Evolutionary conservation across 2,113 vertebrate genomes (phyloP), one percentile per base, ranked within the genome.

Genomic region (Phylloscopus trochiloides): DNA sequence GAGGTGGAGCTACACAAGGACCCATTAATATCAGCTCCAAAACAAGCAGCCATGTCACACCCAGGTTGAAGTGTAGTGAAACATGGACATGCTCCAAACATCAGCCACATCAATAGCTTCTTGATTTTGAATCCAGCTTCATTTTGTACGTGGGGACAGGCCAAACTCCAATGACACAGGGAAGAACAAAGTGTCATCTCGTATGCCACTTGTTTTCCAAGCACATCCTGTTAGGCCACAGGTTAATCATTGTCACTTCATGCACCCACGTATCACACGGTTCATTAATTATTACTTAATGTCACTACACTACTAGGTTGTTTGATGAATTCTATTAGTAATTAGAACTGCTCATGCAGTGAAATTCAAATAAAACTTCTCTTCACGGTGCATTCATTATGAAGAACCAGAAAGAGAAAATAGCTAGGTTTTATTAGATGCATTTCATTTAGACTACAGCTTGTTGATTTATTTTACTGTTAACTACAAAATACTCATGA

Each of bases 211-310:
- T 92, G 67, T 34, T 86, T 82, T 66, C 52, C 18, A 43, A n/a
- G 34, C 58, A 54, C 65, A 34, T 88, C 79, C 52, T 61, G 40
- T 85, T 85, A 71, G 55, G 32, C 70, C 87, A 88, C 61, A 58
- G 54, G 77, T 91, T 93, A 95, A 96, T 80, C 74, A 79, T n/a
- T 90, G 80, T 54, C 77, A 76, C 72, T 88, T 92, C 67, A n/a
- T 71, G 52, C 76, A 91, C 75, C 74, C 55, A 68, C 62, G 68
- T 28, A 76, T 83, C 82, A 87, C 66, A 34, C 1, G 3, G 71
- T 55, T 94, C 92, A 88, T 93, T 91, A 93, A 94, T 94, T 90
- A 90, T 94, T 94, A 87, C 65, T 94, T 94, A 83, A 83, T 86
- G 58, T 83, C 79, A 88, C 74, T 86, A 86, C 26, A 61, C 50